Conservation (phyloP, 2,113 vertebrate species). For the Hippocampus zosterae region DNA sequence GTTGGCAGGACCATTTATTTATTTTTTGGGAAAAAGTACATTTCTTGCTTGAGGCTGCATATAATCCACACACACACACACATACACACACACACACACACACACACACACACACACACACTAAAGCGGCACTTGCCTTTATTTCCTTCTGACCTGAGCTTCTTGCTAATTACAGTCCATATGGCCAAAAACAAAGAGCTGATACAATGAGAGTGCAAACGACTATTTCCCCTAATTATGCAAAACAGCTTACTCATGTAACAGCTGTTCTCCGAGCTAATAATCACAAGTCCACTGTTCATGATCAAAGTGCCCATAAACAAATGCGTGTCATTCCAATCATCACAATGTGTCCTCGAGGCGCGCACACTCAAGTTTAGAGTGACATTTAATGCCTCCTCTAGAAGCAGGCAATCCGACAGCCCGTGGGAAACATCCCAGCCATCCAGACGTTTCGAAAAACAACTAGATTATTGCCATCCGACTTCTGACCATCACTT, state of each 20-base stretch:
- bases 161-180: constrained; percentile 28
- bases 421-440: background rate
- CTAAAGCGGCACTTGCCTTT: background rate
- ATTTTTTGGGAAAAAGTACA: constrained; percentile 4
- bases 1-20: background rate
- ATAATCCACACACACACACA: background rate
- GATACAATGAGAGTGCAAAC: constrained; percentile 2
- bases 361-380: background rate
- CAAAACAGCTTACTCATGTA: constrained; percentile 28
- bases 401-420: background rate
- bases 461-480: background rate
- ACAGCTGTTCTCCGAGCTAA: constrained; percentile 32
- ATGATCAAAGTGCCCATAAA: constrained; percentile 26
- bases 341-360: constrained; percentile 15
- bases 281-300: constrained; percentile 10
- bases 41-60: constrained; percentile 1
- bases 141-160: constrained; percentile 24
- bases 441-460: background rate
- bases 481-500: background rate
- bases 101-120: background rate
- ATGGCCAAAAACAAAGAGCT: constrained; percentile 14
- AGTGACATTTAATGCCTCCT: background rate
- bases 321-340: constrained; percentile 13
- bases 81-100: background rate
- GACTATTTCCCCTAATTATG: constrained; percentile 23